A percentile compares a stretch with the other conserved stretches of the same genome.
Conservation (phyloP, 2,888 invertebrate genomes). For the Platycnemis pennipes region DNA sequence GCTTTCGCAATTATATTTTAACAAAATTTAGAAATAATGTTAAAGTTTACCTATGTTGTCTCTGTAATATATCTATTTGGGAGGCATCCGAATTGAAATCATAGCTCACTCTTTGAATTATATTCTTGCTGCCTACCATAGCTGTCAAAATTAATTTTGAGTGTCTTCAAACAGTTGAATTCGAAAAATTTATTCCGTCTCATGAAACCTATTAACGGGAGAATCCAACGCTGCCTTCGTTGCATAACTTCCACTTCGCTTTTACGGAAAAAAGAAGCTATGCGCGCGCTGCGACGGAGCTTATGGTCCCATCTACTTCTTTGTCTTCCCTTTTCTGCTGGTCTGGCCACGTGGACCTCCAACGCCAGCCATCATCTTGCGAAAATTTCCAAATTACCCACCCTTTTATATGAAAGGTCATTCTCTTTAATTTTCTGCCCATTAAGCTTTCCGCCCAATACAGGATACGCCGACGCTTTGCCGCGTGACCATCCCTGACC, state of each 20-base stretch:
- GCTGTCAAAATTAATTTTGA: background rate
- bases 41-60: too few relatives aligned
- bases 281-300: background rate
- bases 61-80: too few relatives aligned
- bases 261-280: too few relatives aligned
- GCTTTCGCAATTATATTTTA: too few relatives aligned
- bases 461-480: background rate
- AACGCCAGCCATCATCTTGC: background rate
- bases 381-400: conserved; percentile 9
- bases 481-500: background rate
- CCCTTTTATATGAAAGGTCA: background rate
- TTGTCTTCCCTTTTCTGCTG: background rate
- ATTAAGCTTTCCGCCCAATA: conserved; percentile 3
- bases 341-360: background rate
- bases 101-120: too few relatives aligned
- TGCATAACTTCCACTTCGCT: background rate
- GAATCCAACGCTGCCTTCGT: background rate
- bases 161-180: background rate
- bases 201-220: background rate
- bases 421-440: conserved; percentile 35
- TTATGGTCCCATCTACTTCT: background rate
- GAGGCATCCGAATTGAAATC: too few relatives aligned
- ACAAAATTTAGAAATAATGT: too few relatives aligned
- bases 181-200: background rate
- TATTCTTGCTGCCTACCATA: too few relatives aligned